phyloP scores from a whole-genome alignment of 2,797 vertebrate genomes.

The Ceyx erithaca region DNA sequence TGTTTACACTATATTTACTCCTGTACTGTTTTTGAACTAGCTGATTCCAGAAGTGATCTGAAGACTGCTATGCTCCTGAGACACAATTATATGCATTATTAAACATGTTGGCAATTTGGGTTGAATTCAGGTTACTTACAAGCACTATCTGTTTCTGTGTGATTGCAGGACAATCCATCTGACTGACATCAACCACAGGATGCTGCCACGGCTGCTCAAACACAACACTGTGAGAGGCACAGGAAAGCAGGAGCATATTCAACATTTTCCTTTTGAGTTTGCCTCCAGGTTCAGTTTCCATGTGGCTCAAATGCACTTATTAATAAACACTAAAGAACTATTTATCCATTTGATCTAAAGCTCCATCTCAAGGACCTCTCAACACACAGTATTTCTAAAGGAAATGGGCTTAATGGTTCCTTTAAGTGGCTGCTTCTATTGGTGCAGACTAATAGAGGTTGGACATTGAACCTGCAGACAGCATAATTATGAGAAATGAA shows the following conservation, averaged over 20 bases:
- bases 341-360: not conserved
- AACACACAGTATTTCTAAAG: not conserved
- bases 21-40: not conserved
- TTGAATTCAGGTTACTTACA: not conserved
- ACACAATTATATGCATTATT: not conserved
- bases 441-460: rapidly evolving
- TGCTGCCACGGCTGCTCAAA: rapidly evolving
- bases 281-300: not conserved
- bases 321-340: not conserved
- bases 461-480: not conserved
- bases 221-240: rapidly evolving
- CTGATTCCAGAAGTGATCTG: not conserved
- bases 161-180: not conserved
- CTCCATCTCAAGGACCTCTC: not conserved
- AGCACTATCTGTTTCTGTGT: not conserved
- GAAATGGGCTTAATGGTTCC: not conserved
- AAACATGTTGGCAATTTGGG: not conserved
- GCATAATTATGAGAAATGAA: not conserved
- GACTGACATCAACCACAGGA: rapidly evolving
- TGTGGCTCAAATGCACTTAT: not conserved
- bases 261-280: not conserved
- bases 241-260: not conserved
- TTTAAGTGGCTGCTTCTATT: not conserved
- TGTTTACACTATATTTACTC: not conserved
- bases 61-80: not conserved